These are phyloP conservation scores for Sabatieria punctata DNA, from an alignment of 2,888 invertebrate species.

Conservation along the genomic window DNA sequence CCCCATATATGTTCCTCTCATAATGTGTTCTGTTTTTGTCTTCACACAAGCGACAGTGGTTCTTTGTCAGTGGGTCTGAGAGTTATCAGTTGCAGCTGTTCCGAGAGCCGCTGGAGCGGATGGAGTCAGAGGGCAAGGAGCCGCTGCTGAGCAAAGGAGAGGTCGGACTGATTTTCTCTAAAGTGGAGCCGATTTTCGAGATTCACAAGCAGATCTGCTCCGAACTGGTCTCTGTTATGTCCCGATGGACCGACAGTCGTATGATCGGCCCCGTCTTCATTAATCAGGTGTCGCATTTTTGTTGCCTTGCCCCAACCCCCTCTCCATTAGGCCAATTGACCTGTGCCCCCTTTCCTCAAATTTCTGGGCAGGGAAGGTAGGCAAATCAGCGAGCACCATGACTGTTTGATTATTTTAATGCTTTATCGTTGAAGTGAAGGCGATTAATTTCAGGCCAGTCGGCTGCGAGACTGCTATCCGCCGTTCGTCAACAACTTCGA, in stretches of 20 bases:
- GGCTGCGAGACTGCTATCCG: slow-evolving; percentile 80
- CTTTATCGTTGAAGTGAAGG: neutral
- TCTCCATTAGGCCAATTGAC: neutral
- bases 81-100: slow-evolving; percentile 51
- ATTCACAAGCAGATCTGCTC: slow-evolving; percentile 61
- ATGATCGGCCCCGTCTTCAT: slow-evolving; percentile 71
- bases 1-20: too few species aligned
- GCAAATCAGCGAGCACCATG: too few species aligned
- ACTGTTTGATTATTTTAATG: neutral
- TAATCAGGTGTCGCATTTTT: slow-evolving; percentile 45
- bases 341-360: neutral
- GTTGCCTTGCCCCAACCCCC: neutral
- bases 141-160: slow-evolving; percentile 72
- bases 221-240: slow-evolving; percentile 41
- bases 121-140: slow-evolving; percentile 52
- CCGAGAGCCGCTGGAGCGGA: slow-evolving; percentile 74
- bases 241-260: slow-evolving; percentile 71
- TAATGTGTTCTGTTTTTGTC: too few species aligned
- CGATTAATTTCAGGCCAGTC: slow-evolving; percentile 45
- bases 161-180: slow-evolving; percentile 82
- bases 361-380: neutral
- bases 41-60: too few species aligned
- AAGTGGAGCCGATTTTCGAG: slow-evolving; percentile 80
- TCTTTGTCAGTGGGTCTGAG: too few species aligned
- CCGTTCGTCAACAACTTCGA: slow-evolving; percentile 97